Evolutionary conservation across 2,888 invertebrate genomes (phyloP), one percentile per base, ranked within the genome.

Genomic region (Thelaira solivaga): DNA sequence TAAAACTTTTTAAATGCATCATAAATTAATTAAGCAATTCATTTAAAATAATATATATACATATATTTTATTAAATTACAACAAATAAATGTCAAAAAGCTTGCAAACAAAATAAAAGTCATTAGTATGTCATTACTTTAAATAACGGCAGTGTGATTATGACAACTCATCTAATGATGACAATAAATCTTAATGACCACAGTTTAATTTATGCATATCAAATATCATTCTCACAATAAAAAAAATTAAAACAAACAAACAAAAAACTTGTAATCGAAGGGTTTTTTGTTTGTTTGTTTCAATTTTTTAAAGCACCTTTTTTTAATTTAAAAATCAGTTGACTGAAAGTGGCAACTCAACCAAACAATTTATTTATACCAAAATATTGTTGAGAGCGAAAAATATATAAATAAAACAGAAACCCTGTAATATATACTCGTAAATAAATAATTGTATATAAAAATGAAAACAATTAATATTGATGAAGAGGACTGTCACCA

Each of bases 101-200:
- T 20, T 31, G 20, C 6, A 51, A 59, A 43, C 26, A n/a, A 59
- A 36, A 67, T 59, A 43, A 74, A 74, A 61, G 51, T 76, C 76
- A 71, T 76, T 76, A 76, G 57, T 57, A 61, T 47, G 59, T 53
- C 62, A 68, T 65, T 64, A n/a, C 39, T 29, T 65, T 43, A 18
- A 34, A 51, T 72, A 57, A 73, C 71, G 65, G 49, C 61, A 24
- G 61, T 64, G 71, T 57, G 36, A 76, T 76, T 68, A 72, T 67
- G 61, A 67, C 55, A 49, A 34, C n/a, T 55, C 71, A 45, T 34
- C 41, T 76, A 68, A 68, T 45, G 47, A 69, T 53, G 72, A 62
- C 64, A 59, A 75, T 67, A 41, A 62, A 73, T 43, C 41, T 39
- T 78, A 69, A 76, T 76, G 76, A 51, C 49, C 49, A 74, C 55